Evolutionary conservation across 2,797 vertebrate species (phyloP).

Genomic region (Spea hammondii): DNA sequence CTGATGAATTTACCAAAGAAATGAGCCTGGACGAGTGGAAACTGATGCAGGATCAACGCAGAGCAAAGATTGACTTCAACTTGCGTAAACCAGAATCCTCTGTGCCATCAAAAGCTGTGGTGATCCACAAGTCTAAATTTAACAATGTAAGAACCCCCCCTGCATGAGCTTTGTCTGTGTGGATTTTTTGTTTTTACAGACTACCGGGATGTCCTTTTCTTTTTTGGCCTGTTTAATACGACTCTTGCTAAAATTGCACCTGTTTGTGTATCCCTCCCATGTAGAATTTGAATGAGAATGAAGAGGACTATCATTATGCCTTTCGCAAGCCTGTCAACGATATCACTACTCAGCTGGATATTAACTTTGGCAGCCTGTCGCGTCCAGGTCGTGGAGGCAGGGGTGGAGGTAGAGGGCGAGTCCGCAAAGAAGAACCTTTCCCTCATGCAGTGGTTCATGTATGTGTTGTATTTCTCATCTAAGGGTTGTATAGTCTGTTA

Average conservation of each 20-base stretch:
- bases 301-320: constrained; percentile 63
- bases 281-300: constrained; percentile 57
- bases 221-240: too few species aligned
- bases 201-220: too few species aligned
- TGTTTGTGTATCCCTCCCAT: not conserved
- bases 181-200: too few species aligned
- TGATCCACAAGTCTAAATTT: constrained; percentile 90
- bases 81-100: constrained; percentile 84
- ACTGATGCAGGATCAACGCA: constrained; percentile 79
- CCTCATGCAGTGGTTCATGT: constrained; percentile 5
- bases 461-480: not conserved
- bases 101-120: constrained; percentile 88
- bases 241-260: too few species aligned
- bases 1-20: constrained; percentile 81
- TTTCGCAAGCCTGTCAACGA: constrained; percentile 71
- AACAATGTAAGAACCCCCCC: constrained; percentile 68
- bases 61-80: constrained; percentile 88
- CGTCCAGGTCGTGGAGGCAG: constrained; percentile 66
- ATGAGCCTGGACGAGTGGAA: constrained; percentile 97
- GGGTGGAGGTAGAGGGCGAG: constrained; percentile 65
- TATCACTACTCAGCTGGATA: constrained; percentile 74
- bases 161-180: not conserved
- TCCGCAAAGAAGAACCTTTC: constrained; percentile 56
- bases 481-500: too few species aligned
- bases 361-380: constrained; percentile 73